Percentiles rank a stretch among this genome's conserved stretches.
These are phyloP conservation scores for Mola mola DNA, from an alignment of 2,113 vertebrate genomes.

Conservation along the genomic window DNA sequence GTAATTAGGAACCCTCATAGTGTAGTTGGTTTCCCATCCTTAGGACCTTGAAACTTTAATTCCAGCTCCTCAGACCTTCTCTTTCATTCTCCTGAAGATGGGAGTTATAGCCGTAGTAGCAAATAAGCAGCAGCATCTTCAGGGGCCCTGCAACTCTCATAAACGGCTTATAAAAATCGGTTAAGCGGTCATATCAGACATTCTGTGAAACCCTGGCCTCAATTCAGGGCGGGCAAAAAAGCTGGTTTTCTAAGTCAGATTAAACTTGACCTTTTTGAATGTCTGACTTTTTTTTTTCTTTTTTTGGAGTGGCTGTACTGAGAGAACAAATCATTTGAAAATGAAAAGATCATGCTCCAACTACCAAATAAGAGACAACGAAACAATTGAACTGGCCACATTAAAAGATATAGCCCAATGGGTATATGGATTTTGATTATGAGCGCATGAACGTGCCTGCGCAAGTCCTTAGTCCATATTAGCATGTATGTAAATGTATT, in stretches of 20 bases:
- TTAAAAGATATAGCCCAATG: slow-evolving; percentile 7
- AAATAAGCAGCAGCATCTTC: slow-evolving; percentile 57
- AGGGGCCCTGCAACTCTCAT: slow-evolving; percentile 41
- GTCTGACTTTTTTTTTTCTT: slow-evolving; percentile 51
- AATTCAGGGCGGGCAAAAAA: slow-evolving; percentile 55
- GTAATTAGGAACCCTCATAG: slow-evolving; percentile 37
- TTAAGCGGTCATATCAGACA: slow-evolving; percentile 61
- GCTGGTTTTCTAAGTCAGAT: slow-evolving; percentile 64
- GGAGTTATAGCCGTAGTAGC: slow-evolving; percentile 49
- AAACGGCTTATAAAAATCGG: slow-evolving; percentile 69
- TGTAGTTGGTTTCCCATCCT: slow-evolving; percentile 39
- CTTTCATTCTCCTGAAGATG: slow-evolving; percentile 45
- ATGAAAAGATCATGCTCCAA: slow-evolving; percentile 40
- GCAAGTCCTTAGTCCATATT: background rate
- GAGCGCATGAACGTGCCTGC: background rate
- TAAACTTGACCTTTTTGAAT: slow-evolving; percentile 73
- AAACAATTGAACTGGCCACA: slow-evolving; percentile 8
- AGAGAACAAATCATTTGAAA: slow-evolving; percentile 49
- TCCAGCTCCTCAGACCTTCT: slow-evolving; percentile 34
- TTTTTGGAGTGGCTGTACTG: slow-evolving; percentile 40
- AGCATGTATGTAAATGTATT: background rate
- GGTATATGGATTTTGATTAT: slow-evolving; percentile 5
- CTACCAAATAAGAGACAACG: slow-evolving; percentile 38
- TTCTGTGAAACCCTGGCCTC: slow-evolving; percentile 59
- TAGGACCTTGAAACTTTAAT: slow-evolving; percentile 56